Conservation (phyloP, 2,113 vertebrate genomes). For the Dolichallabes microphthalmus region DNA sequence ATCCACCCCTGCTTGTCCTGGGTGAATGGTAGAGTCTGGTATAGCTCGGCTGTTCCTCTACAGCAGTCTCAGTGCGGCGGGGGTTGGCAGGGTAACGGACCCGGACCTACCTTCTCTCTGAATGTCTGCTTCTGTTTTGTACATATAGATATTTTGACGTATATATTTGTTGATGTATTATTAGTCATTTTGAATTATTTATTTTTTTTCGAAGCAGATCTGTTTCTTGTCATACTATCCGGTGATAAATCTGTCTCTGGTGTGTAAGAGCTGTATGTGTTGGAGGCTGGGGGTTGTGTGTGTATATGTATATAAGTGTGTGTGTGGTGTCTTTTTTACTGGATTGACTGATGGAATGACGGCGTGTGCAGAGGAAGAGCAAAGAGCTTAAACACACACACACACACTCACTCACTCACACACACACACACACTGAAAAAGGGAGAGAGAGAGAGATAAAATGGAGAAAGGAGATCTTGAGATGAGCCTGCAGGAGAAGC, state of each 20-base stretch:
- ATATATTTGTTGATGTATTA: neutral
- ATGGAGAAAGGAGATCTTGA: slow-evolving; percentile 74
- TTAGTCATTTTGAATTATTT: no score
- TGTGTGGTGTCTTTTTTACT: neutral
- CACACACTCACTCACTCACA: slow-evolving; percentile 26
- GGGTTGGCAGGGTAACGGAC: slow-evolving; percentile 4
- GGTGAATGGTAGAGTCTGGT: slow-evolving; percentile 61
- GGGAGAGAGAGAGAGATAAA: slow-evolving; percentile 52
- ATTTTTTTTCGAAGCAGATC: no score
- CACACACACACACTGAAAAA: neutral
- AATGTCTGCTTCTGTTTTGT: no score
- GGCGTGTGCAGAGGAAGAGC: slow-evolving; percentile 59
- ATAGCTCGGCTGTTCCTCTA: slow-evolving; percentile 46
- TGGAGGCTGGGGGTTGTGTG: neutral
- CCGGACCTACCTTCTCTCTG: fast-evolving
- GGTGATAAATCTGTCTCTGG: neutral
- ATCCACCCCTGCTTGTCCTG: fast-evolving
- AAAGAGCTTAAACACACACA: slow-evolving; percentile 50
- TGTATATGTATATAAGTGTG: no score
- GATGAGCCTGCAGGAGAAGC: slow-evolving; percentile 66
- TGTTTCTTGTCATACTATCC: neutral
- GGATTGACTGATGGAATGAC: slow-evolving; percentile 72
- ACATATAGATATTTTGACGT: neutral
- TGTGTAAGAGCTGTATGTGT: neutral
- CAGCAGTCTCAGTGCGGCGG: slow-evolving; percentile 23